phyloP scores from a whole-genome alignment of 30 jellyfish, hydroid and myxozoan genomes.

The Chironex yamaguchii region DNA sequence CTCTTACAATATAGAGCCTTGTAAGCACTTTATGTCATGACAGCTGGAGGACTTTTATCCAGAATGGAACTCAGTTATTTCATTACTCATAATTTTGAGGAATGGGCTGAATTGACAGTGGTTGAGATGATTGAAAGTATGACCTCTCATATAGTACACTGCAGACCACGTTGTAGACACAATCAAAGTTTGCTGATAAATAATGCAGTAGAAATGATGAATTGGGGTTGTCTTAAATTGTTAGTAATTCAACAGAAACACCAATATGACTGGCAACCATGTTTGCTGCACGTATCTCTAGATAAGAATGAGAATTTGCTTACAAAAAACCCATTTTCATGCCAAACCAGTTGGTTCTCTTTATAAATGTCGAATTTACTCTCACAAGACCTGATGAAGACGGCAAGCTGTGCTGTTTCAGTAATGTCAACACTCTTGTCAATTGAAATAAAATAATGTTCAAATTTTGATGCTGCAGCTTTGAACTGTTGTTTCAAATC shows the following conservation, averaged over 20 bases:
- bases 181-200: constrained; percentile 7
- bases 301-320: too few relatives aligned
- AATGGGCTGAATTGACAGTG: constrained; percentile 1
- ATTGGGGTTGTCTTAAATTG: not conserved
- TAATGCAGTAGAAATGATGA: constrained; percentile 2
- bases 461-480: constrained; percentile 1
- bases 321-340: too few relatives aligned
- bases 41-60: not conserved
- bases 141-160: constrained; percentile 11
- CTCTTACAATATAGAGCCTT: constrained; percentile 3
- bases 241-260: too few relatives aligned
- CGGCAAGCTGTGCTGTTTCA: constrained; percentile 7
- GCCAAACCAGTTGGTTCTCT: too few relatives aligned
- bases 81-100: not conserved
- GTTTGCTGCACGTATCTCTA: too few relatives aligned
- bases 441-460: not conserved
- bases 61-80: not conserved
- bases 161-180: not conserved
- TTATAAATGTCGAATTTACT: not conserved
- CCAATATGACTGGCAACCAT: too few relatives aligned
- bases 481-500: constrained; percentile 13
- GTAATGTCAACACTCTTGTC: constrained; percentile 13
- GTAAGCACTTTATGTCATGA: constrained; percentile 13
- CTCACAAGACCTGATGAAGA: constrained; percentile 3
- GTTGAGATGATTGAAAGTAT: too few relatives aligned